Percentiles rank a stretch among this genome's conserved stretches.
Evolutionary conservation across 23 tunicate genomes (phyloP).

Genomic region (Oikopleura vanhoeffeni): DNA sequence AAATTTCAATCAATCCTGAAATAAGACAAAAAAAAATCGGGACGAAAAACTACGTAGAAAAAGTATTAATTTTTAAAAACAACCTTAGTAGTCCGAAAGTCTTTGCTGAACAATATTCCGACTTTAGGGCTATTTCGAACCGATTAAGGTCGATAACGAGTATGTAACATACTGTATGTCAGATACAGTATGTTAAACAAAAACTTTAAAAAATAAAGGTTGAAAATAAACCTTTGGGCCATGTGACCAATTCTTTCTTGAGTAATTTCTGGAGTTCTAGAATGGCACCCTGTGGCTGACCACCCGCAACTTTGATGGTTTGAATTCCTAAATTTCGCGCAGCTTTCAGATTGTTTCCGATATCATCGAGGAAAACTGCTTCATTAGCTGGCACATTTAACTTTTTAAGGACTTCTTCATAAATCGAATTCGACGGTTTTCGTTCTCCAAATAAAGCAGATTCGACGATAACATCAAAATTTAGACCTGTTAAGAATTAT

Average conservation of each 20-base stretch:
- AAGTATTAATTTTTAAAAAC: too few species aligned
- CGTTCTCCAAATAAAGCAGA: slow-evolving; percentile 60
- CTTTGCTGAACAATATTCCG: too few species aligned
- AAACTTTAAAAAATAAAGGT: too few species aligned
- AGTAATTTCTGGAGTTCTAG: slow-evolving; percentile 42
- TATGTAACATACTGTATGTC: too few species aligned
- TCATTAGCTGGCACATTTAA: slow-evolving; percentile 44
- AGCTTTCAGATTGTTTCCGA: slow-evolving; percentile 38
- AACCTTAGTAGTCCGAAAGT: too few species aligned
- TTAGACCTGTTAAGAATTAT: too few species aligned
- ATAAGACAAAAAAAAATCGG: too few species aligned
- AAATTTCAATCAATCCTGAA: too few species aligned
- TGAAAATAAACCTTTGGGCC: background rate
- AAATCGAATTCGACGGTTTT: slow-evolving; percentile 51
- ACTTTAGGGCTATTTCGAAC: too few species aligned
- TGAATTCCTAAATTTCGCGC: slow-evolving; percentile 62
- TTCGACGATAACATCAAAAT: slow-evolving; percentile 39
- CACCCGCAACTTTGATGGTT: slow-evolving; percentile 53
- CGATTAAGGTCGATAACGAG: too few species aligned
- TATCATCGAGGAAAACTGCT: slow-evolving; percentile 73
- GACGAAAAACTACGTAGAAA: too few species aligned
- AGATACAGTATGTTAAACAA: too few species aligned
- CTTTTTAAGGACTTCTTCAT: slow-evolving; percentile 32
- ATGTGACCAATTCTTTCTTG: background rate
- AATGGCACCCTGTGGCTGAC: slow-evolving; percentile 41